Evolutionary conservation across 2,888 invertebrate species (phyloP).

Genomic region (Andricus curvator): DNA sequence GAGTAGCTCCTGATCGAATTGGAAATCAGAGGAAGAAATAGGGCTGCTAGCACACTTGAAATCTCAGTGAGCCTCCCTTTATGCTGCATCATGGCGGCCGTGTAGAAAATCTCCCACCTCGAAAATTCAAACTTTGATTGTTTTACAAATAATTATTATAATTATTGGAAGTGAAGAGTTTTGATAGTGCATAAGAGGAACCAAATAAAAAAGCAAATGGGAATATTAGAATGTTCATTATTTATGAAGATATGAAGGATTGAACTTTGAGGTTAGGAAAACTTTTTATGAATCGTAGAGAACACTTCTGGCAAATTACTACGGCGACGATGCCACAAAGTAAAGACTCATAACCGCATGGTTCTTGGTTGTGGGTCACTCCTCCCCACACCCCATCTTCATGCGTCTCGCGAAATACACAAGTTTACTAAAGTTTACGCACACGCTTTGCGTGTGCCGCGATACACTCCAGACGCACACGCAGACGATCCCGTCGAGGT

Average conservation of each 20-base stretch:
- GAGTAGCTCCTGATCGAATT: constrained; percentile 16
- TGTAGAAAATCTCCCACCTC: neutral
- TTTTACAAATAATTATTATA: neutral
- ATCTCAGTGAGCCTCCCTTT: neutral
- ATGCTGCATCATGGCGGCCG: neutral
- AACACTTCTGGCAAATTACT: constrained; percentile 49
- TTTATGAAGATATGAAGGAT: neutral
- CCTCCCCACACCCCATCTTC: constrained; percentile 31
- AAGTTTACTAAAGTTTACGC: constrained; percentile 33
- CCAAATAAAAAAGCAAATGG: neutral
- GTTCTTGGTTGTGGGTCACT: neutral
- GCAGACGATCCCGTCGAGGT: constrained; percentile 65
- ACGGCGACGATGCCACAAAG: constrained; percentile 49
- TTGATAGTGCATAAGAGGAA: neutral
- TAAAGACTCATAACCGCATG: constrained; percentile 50
- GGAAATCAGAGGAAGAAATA: neutral
- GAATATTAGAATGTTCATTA: neutral
- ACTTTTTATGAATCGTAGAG: constrained; percentile 4
- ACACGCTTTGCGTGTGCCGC: constrained; percentile 45
- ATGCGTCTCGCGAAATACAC: constrained; percentile 42
- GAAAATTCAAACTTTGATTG: neutral
- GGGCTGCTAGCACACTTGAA: neutral
- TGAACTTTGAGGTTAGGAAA: neutral
- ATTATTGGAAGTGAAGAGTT: neutral
- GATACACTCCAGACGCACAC: constrained; percentile 22